A percentile compares a stretch with the other conserved stretches of the same genome.
phyloP scores from a whole-genome alignment of 2,888 invertebrate species.

The Caradrina clavipalpis region DNA sequence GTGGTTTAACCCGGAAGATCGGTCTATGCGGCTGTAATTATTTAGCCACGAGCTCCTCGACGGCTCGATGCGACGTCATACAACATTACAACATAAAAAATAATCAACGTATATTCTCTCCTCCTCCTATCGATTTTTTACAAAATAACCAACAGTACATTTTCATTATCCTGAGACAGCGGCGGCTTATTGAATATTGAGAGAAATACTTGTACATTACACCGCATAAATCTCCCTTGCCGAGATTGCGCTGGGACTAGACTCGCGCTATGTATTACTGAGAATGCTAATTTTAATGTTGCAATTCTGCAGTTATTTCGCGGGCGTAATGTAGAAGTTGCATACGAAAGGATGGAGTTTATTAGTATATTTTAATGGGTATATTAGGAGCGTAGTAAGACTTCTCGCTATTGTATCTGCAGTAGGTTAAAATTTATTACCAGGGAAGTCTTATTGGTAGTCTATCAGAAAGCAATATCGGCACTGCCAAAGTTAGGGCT shows the following conservation, averaged over 20 bases:
- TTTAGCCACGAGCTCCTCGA: too few species aligned
- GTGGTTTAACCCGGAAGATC: too few species aligned
- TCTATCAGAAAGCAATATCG: too few species aligned
- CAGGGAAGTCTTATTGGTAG: too few species aligned
- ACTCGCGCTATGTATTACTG: background rate
- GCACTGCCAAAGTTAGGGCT: too few species aligned
- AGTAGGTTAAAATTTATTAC: too few species aligned
- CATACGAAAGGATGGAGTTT: background rate
- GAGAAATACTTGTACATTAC: conserved; percentile 17
- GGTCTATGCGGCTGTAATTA: too few species aligned
- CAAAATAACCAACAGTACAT: conserved; percentile 15
- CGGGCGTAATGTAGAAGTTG: background rate
- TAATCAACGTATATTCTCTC: too few species aligned
- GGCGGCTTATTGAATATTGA: conserved; percentile 44
- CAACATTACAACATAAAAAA: too few species aligned
- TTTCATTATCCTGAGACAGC: conserved; percentile 20
- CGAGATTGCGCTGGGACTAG: conserved; percentile 36
- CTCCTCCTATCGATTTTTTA: background rate
- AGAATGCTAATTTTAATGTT: conserved; percentile 37
- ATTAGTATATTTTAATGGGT: background rate
- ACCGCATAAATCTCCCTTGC: conserved; percentile 26
- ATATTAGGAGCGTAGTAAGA: too few species aligned
- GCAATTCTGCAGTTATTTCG: conserved; percentile 29
- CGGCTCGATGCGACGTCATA: too few species aligned
- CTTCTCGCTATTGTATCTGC: too few species aligned